Evolutionary conservation across 2,888 invertebrate genomes (phyloP).

Genomic region (Sipha maydis): DNA sequence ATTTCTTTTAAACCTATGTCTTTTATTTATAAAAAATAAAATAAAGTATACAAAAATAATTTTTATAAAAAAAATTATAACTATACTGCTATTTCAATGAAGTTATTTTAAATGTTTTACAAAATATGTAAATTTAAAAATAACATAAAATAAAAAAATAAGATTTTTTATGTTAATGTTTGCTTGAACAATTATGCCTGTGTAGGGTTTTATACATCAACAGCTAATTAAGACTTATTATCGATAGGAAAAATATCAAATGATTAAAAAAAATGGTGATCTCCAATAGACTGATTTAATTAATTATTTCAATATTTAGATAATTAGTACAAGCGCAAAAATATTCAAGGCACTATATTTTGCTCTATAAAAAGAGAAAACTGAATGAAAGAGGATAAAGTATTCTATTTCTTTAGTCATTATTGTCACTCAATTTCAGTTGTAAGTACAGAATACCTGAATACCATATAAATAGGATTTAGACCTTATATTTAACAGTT

Average conservation of each 20-base stretch:
- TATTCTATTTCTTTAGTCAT: neutral
- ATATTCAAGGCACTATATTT: neutral
- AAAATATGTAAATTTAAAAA: too few species aligned
- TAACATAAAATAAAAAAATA: too few species aligned
- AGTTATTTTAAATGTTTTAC: too few species aligned
- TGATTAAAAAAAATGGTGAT: neutral
- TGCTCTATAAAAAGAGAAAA: neutral
- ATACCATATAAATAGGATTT: slow-evolving; percentile 43
- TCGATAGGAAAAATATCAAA: neutral
- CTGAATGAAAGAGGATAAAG: neutral
- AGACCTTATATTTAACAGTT: slow-evolving; percentile 11
- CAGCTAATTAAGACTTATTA: neutral
- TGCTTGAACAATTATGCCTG: neutral
- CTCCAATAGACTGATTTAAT: neutral
- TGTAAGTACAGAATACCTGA: slow-evolving; percentile 31
- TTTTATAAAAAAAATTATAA: too few species aligned
- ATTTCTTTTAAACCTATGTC: too few species aligned
- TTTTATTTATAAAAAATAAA: too few species aligned
- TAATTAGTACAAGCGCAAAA: neutral
- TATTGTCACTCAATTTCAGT: slow-evolving; percentile 29
- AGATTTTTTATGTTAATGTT: neutral
- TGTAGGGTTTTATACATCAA: too few species aligned
- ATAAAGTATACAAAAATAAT: too few species aligned
- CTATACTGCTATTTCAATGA: too few species aligned
- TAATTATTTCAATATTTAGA: neutral